phyloP scores from a whole-genome alignment of 2,888 invertebrate genomes.

The Pseudococcus viburni region DNA sequence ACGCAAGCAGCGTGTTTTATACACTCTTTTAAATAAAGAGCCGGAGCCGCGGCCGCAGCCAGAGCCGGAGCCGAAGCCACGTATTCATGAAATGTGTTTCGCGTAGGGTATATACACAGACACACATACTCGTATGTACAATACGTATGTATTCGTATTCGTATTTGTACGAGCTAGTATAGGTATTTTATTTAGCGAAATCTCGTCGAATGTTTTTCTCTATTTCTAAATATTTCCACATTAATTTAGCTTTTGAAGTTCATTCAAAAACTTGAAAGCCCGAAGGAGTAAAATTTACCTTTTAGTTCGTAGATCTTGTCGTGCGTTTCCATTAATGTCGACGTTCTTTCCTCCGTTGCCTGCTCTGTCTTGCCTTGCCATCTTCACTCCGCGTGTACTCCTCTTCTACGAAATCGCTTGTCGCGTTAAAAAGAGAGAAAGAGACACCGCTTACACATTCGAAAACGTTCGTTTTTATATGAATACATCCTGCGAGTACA shows the following conservation, averaged over 20 bases:
- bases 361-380: too few species aligned
- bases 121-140: too few species aligned
- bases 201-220: slow-evolving; percentile 18
- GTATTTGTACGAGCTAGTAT: too few species aligned
- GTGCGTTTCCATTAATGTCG: slow-evolving; percentile 46
- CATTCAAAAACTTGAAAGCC: slow-evolving; percentile 26
- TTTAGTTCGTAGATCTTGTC: slow-evolving; percentile 11
- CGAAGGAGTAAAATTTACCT: slow-evolving; percentile 33
- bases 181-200: slow-evolving; percentile 23
- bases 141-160: too few species aligned
- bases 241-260: slow-evolving; percentile 51
- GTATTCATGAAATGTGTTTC: slow-evolving; percentile 35
- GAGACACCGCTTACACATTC: too few species aligned
- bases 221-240: slow-evolving; percentile 7
- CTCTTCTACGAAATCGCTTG: too few species aligned
- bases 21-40: neutral
- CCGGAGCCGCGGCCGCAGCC: neutral
- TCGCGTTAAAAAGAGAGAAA: too few species aligned
- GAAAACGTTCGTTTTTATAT: too few species aligned
- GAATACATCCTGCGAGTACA: too few species aligned
- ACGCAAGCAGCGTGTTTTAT: neutral
- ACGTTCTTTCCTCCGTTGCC: too few species aligned
- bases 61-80: neutral
- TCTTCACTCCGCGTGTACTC: too few species aligned
- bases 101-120: neutral